Evolutionary conservation across 1,140 invertebrate species (phyloP), one percentile per base, ranked within the genome.

Genomic region (Pogonus chalceus): DNA sequence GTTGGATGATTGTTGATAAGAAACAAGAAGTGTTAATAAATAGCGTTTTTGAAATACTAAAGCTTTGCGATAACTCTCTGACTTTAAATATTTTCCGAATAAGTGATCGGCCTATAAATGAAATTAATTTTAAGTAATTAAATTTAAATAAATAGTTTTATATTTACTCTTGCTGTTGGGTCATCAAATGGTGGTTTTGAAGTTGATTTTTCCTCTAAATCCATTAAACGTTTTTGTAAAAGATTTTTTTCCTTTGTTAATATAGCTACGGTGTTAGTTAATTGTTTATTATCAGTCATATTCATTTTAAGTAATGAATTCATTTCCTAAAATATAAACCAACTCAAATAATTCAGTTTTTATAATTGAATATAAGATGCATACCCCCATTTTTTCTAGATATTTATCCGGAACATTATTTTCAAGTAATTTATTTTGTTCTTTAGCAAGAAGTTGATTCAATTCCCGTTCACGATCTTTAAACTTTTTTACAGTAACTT

Each of bases 41-140:
- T 92, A 93, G 10, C 81, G 77, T 67, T 94, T 93, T 69, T 94
- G 91, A 75, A 84, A 92, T 35, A 84, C 76, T 26, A 94, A 69
- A 7, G 88, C 85, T 68, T 91, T 92, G 20, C 86, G 77, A 62
- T 84, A 84, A 63, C 88, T 91, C 59, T 92, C 85, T 9, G 83
- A 77, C 24, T 85, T 74, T 55, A 90, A 67, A 62, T 82, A 89
- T 54, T 84, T 83, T 0, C 82, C 80, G 62, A 90, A 85, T n/a
- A 90, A 72, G 60, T 83, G 75, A 48, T 84, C 76, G 35, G 82
- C 73, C 83, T 87, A 64, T 20, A 62, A 68, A 62, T 46, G 60
- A 57, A 62, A 56, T 43, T 53, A 55, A n/a, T 20, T 55, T 7
- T 23, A 23, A 21, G 20, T 0, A 18, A n/a, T 35, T 1, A 35